Conservation (phyloP, 2,888 invertebrate species). For the Tiliacea citrago region DNA sequence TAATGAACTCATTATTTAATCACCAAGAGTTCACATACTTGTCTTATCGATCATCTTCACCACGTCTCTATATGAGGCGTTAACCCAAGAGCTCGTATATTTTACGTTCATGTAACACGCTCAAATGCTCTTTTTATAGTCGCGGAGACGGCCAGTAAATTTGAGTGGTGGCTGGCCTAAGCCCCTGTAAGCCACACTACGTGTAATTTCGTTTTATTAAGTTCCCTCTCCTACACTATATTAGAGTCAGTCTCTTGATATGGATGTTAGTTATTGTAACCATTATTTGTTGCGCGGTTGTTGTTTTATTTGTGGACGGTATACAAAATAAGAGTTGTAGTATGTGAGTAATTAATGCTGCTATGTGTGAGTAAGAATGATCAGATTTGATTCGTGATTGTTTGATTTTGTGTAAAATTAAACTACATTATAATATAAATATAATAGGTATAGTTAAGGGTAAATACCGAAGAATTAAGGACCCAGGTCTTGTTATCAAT, state of each 20-base stretch:
- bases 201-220: conserved; percentile 85
- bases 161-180: conserved; percentile 79
- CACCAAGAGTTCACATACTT: neutral
- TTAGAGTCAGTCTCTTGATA: conserved; percentile 67
- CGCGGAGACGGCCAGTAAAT: conserved; percentile 81
- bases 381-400: neutral
- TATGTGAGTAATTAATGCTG: conserved; percentile 25
- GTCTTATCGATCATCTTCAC: conserved; percentile 30
- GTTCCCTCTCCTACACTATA: conserved; percentile 74
- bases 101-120: conserved; percentile 76
- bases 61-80: conserved; percentile 52
- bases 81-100: conserved; percentile 66
- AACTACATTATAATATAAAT: too few relatives aligned
- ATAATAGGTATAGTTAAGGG: too few relatives aligned
- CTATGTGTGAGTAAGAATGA: neutral
- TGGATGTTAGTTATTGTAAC: conserved; percentile 65
- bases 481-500: neutral
- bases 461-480: neutral
- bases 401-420: too few relatives aligned
- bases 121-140: conserved; percentile 81
- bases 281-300: conserved; percentile 48
- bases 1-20: neutral
- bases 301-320: conserved; percentile 23
- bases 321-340: neutral
- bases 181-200: conserved; percentile 73